These are phyloP conservation scores for Copidosoma floridanum DNA, from an alignment of 1,140 invertebrate species.

Conservation along the genomic window DNA sequence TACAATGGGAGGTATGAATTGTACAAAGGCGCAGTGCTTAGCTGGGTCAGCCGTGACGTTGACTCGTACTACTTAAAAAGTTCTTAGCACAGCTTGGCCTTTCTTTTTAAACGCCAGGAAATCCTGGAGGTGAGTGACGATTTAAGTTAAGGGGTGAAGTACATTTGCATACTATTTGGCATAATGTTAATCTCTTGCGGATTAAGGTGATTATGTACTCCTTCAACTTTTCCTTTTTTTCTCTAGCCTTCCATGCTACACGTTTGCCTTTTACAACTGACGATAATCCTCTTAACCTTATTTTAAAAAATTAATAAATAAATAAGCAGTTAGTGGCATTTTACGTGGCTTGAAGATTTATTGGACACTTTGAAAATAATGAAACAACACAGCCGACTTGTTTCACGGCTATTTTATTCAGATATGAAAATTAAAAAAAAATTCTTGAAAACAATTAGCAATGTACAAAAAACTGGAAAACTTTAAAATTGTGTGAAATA, in stretches of 20 bases:
- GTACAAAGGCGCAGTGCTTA: no score
- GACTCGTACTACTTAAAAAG: neutral
- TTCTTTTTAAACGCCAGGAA: slow-evolving; percentile 12
- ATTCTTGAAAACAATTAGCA: no score
- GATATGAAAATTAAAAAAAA: no score
- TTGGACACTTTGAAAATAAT: no score
- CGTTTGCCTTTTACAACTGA: neutral
- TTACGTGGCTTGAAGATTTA: no score
- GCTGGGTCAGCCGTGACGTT: neutral
- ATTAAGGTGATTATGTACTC: slow-evolving; percentile 19
- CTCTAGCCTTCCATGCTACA: neutral
- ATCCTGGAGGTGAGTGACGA: slow-evolving; percentile 3
- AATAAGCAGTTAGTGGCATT: no score
- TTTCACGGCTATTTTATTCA: no score
- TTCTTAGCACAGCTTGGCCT: neutral
- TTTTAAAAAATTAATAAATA: no score
- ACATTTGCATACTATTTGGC: slow-evolving; percentile 5
- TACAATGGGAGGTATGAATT: no score
- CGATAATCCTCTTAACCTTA: slow-evolving; percentile 4
- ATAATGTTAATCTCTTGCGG: slow-evolving; percentile 23
- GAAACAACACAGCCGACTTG: no score
- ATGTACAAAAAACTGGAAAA: no score
- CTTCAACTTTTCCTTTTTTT: neutral
- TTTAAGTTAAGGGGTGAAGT: slow-evolving; percentile 15
- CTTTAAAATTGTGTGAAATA: no score